Conservation (phyloP, 2,797 vertebrate species). For the Eremophila alpestris region DNA sequence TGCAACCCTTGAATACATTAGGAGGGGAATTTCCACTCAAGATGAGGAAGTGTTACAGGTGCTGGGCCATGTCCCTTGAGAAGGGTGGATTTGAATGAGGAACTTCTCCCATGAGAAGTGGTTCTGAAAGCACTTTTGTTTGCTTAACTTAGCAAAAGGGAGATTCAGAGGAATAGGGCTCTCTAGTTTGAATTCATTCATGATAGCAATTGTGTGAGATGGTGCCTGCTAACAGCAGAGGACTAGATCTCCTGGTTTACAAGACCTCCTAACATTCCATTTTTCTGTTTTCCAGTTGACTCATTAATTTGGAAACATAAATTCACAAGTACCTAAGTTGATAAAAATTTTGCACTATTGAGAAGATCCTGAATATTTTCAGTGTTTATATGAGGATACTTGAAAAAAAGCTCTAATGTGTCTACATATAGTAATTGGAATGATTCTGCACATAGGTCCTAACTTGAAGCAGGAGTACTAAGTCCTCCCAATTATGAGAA, state of each 20-base stretch:
- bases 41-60: background rate
- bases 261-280: background rate
- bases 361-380: background rate
- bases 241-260: background rate
- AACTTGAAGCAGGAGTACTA: background rate
- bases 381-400: background rate
- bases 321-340: background rate
- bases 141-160: background rate
- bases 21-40: background rate
- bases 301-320: background rate
- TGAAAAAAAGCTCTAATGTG: background rate
- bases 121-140: background rate
- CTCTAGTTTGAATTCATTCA: background rate
- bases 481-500: background rate
- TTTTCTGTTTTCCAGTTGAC: background rate
- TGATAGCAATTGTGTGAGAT: background rate
- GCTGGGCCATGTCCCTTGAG: accelerated
- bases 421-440: background rate
- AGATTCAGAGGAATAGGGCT: background rate
- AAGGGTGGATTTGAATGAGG: background rate
- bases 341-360: background rate
- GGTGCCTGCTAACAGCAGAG: background rate
- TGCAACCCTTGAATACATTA: accelerated
- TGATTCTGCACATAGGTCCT: background rate
- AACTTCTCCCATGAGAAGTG: background rate